Percentiles rank a stretch among this genome's conserved stretches.
phyloP scores from a whole-genome alignment of 2,113 vertebrate genomes.

The Sceloporus undulatus region DNA sequence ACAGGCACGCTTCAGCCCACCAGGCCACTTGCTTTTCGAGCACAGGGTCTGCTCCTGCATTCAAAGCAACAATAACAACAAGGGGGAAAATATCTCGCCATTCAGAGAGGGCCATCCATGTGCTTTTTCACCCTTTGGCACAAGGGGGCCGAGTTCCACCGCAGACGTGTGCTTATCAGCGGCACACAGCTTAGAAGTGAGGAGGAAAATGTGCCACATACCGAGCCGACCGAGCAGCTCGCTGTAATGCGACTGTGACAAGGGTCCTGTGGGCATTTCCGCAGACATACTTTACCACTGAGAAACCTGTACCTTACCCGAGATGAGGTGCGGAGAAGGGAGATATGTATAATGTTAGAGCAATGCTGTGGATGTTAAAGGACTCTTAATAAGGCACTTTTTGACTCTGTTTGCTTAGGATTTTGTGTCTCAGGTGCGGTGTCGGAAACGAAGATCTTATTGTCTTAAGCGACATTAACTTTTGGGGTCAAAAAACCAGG shows the following conservation, averaged over 20 bases:
- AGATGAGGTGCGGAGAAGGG: rapidly evolving
- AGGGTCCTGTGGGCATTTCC: background rate
- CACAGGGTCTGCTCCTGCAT: background rate
- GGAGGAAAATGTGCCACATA: background rate
- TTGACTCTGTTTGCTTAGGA: background rate
- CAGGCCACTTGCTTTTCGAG: background rate
- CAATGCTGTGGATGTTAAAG: too few relatives aligned
- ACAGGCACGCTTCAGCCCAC: background rate
- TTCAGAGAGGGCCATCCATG: background rate
- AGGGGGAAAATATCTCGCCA: background rate
- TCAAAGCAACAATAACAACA: background rate
- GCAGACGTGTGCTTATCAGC: background rate
- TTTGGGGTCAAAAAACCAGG: too few relatives aligned
- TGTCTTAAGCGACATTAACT: too few relatives aligned
- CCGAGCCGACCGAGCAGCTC: background rate
- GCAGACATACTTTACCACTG: background rate
- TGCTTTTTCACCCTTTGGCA: slow-evolving; percentile 7
- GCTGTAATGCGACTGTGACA: background rate
- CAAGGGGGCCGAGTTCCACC: background rate
- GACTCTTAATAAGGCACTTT: background rate
- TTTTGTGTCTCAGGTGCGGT: too few relatives aligned
- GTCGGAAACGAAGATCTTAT: too few relatives aligned
- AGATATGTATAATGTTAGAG: background rate
- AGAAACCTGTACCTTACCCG: background rate
- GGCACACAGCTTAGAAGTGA: background rate